Evolutionary conservation across 2,797 vertebrate genomes (phyloP), one percentile per base, ranked within the genome.

Genomic region (Centroberyx gerrardi): DNA sequence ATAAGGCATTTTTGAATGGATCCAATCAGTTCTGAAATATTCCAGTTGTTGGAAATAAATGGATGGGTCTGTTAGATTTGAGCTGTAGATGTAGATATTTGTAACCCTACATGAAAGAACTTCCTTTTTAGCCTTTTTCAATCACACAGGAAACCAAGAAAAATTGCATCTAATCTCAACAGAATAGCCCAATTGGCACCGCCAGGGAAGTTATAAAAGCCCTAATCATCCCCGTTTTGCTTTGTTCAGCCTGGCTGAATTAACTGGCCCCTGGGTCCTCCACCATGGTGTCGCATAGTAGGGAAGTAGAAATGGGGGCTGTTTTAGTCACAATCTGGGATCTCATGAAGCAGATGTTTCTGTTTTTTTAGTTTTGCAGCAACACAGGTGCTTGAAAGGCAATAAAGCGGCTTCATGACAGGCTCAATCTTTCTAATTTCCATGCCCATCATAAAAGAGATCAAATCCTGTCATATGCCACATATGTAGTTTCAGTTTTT

Each of bases 51-150:
- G 13, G 14, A 59, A 42, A 15, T 9, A 46, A 56, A 65, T 33
- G 2, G 17, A 63, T 5, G 29, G 7, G 4, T 33, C 7, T 33
- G 33, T 3, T 33, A 33, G 5, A 61, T 42, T 70, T 49, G 1
- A 49, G 5, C 27, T 29, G 9, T 48, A 13, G 14, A 38, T 56
- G 31, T 5, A 33, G 31, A 6, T 33, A 33, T 33, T 33, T 44
- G 4, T 10, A 44, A 10, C 9, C 13, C 31, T 17, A 66, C 12
- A 58, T 63, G 3, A 59, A 36, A 18, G 15, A 5, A 59, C n/a
- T 52, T 51, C 0, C 8, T 12, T 54, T 77, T 55, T 51, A 48
- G 3, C 18, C 13, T 10, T 67, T 71, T 63, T 28, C 8, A 51
- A 12, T 51, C 17, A 33, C 13, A 33, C 17, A 49, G 5, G 29